These are phyloP conservation scores for Drosophila nigromelanica DNA, from an alignment of 1,140 invertebrate species.

Conservation along the genomic window DNA sequence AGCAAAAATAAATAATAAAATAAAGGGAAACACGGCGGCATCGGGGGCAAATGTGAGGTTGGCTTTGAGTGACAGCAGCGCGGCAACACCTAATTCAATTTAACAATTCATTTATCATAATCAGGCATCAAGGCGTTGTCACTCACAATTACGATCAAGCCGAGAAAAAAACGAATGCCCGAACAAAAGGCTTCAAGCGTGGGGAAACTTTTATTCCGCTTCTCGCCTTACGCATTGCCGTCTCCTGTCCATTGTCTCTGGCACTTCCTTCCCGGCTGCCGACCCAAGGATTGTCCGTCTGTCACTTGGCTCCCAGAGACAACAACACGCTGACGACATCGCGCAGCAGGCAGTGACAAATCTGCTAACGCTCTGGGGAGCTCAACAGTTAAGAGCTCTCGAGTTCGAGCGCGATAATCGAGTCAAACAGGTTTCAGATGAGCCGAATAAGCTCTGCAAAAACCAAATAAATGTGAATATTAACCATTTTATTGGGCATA, in stretches of 20 bases:
- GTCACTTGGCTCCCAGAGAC: constrained; percentile 67
- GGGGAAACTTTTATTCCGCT: constrained; percentile 48
- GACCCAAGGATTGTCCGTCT: constrained; percentile 64
- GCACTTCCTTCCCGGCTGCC: constrained; percentile 57
- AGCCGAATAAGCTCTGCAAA: neutral
- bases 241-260: constrained; percentile 40
- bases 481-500: too few species aligned
- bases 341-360: constrained; percentile 59
- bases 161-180: constrained; percentile 11
- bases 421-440: neutral
- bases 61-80: constrained; percentile 74
- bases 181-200: constrained; percentile 32
- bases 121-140: constrained; percentile 81
- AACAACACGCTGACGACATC: constrained; percentile 21
- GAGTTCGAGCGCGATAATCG: constrained; percentile 42
- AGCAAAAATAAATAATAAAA: constrained; percentile 19
- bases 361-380: constrained; percentile 41
- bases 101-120: constrained; percentile 83
- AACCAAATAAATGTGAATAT: too few species aligned
- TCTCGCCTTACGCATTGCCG: constrained; percentile 54
- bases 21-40: neutral
- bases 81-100: constrained; percentile 82
- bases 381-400: constrained; percentile 60
- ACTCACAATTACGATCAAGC: constrained; percentile 77
- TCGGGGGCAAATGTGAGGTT: constrained; percentile 52